Evolutionary conservation across 2,888 invertebrate genomes (phyloP), one percentile per base, ranked within the genome.

Genomic region (Sarcophaga caerulescens): DNA sequence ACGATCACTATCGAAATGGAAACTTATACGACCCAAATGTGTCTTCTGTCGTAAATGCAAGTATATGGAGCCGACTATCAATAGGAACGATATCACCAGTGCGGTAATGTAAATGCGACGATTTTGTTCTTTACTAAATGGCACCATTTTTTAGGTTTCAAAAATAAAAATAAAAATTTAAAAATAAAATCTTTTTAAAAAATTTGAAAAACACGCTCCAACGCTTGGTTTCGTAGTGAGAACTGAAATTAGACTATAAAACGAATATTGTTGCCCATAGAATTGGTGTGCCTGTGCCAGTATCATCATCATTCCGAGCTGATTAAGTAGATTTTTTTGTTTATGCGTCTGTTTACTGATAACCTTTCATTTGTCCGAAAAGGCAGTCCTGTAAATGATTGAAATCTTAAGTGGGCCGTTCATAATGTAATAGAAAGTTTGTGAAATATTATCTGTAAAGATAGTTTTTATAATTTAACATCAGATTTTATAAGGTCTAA

Each of bases 31-130:
- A 4, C 91, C 91, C 63, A 86, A 85, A 88, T 89, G 90, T 81
- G 86, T 87, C 79, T 89, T 89, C 68, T 91, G 91, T 44, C 44
- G 83, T 47, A 90, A 70, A 78, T 92, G 92, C 88, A 91, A 82
- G 85, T 89, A 90, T 70, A 92, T 90, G 35, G 91, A 90, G 19
- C 89, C 90, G 21, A 88, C 76, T 77, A 91, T 87, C 35, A 92
- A 88, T 66, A 90, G 21, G 60, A 92, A 86, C 5, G 91, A 89
- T 21, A 89, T 19, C 60, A 89, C 66, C 80, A 91, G 81, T 69
- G 88, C 89, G 19, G 79, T 83, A 65, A 88, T 79, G 71, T 88
- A 89, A 44, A 91, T 74, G 19, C 85, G 84, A 76, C 87, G 88
- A 76, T 77, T 87, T 59, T 80, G 63, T 59, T 84, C 84, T 59